phyloP scores from a whole-genome alignment of 2,797 vertebrate species.

The Falco peregrinus region DNA sequence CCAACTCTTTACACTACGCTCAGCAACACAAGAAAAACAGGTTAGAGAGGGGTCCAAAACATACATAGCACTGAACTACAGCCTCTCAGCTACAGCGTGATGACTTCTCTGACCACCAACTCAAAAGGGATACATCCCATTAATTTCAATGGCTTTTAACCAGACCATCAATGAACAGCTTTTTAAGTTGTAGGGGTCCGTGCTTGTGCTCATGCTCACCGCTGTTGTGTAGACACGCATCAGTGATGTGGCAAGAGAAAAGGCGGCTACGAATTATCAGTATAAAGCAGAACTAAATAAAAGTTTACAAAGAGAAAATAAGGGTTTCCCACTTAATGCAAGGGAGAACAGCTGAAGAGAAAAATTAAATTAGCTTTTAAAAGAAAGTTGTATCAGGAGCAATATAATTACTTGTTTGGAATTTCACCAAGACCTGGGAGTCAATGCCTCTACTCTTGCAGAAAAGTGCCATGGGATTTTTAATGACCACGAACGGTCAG shows the following conservation, averaged over 20 bases:
- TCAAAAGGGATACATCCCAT: not conserved
- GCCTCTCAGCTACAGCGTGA: not conserved
- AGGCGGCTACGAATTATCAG: not conserved
- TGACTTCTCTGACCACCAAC: not conserved
- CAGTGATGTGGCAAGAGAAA: not conserved
- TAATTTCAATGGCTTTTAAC: not conserved
- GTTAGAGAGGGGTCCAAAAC: not conserved
- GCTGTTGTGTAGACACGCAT: not conserved
- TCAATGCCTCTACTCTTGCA: slow-evolving; percentile 40
- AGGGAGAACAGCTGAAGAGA: slow-evolving; percentile 1
- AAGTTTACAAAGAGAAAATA: slow-evolving; percentile 40
- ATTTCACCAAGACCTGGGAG: slow-evolving; percentile 37
- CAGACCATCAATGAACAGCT: not conserved
- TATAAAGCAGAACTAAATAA: not conserved
- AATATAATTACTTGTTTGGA: slow-evolving; percentile 31
- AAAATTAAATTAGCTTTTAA: slow-evolving; percentile 46
- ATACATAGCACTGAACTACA: not conserved
- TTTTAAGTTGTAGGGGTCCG: not conserved
- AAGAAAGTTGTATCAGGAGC: not conserved
- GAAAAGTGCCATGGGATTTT: slow-evolving; percentile 38
- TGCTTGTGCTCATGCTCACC: rapidly evolving
- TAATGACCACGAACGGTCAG: slow-evolving; percentile 52
- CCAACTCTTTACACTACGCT: not conserved
- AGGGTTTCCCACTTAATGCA: slow-evolving; percentile 19
- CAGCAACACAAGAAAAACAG: not conserved